These are phyloP conservation scores for Leptestheria dahalacensis DNA, from an alignment of 1,140 invertebrate genomes.

Conservation along the genomic window DNA sequence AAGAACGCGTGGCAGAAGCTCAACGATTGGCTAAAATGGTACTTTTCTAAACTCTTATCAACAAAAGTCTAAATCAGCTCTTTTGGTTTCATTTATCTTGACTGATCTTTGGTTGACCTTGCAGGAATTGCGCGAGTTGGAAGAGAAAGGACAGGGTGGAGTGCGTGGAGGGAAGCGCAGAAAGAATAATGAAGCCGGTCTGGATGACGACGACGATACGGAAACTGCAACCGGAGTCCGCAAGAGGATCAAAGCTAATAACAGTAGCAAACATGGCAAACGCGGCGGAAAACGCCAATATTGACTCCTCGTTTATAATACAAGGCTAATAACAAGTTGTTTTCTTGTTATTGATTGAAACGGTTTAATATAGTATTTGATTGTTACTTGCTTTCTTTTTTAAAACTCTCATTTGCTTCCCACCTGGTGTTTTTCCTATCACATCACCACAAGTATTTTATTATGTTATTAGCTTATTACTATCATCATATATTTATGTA, in stretches of 20 bases:
- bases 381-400: too few relatives aligned
- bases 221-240: conserved; percentile 60
- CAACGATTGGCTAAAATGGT: conserved; percentile 79
- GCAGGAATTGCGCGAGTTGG: conserved; percentile 68
- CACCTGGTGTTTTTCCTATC: too few relatives aligned
- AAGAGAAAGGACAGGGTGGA: conserved; percentile 46
- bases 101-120: conserved; percentile 10
- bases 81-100: background rate
- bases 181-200: conserved; percentile 37
- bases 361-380: too few relatives aligned
- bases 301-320: background rate
- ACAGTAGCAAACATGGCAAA: background rate
- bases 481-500: too few relatives aligned
- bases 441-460: too few relatives aligned
- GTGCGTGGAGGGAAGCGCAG: conserved; percentile 34
- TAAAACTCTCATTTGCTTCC: too few relatives aligned
- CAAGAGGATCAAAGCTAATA: conserved; percentile 45
- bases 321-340: too few relatives aligned
- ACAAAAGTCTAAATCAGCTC: background rate
- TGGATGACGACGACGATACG: conserved; percentile 52
- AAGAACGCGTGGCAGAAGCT: conserved; percentile 83
- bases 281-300: background rate
- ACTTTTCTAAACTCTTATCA: conserved; percentile 24
- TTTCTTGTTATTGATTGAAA: too few relatives aligned
- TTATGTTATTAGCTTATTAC: too few relatives aligned